Percentiles rank a stretch among this genome's conserved stretches.
These are phyloP conservation scores for Drosophila sturtevanti DNA, from an alignment of 1,140 invertebrate species.

Conservation along the genomic window DNA sequence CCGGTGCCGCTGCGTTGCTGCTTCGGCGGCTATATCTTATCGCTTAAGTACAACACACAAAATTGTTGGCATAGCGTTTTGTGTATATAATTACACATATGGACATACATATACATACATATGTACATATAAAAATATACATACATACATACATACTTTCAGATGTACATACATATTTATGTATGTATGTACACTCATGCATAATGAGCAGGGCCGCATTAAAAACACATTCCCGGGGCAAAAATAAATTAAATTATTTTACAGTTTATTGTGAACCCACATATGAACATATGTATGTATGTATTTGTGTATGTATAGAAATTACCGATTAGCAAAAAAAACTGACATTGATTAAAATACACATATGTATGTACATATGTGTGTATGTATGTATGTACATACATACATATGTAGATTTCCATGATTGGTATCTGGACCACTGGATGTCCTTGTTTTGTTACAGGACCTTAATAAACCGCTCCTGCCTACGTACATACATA, in stretches of 20 bases:
- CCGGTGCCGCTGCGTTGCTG: slow-evolving; percentile 16
- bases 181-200: slow-evolving; percentile 6
- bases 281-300: too few relatives aligned
- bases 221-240: not conserved
- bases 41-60: slow-evolving; percentile 51
- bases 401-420: too few relatives aligned
- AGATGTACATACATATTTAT: not conserved
- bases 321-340: too few relatives aligned
- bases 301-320: too few relatives aligned
- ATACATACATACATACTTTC: not conserved
- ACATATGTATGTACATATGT: too few relatives aligned
- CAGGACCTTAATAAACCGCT: not conserved
- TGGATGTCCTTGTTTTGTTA: not conserved
- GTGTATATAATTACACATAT: slow-evolving; percentile 13
- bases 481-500: slow-evolving; percentile 12
- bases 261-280: not conserved
- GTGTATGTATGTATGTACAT: too few relatives aligned
- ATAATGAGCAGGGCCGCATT: not conserved
- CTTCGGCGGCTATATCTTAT: slow-evolving; percentile 58
- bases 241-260: not conserved
- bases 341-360: too few relatives aligned
- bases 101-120: slow-evolving; percentile 2
- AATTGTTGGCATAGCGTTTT: slow-evolving; percentile 29
- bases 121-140: slow-evolving; percentile 14
- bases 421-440: too few relatives aligned